Conservation (phyloP, 2,888 invertebrate species). For the Ophonus ardosiacus region DNA sequence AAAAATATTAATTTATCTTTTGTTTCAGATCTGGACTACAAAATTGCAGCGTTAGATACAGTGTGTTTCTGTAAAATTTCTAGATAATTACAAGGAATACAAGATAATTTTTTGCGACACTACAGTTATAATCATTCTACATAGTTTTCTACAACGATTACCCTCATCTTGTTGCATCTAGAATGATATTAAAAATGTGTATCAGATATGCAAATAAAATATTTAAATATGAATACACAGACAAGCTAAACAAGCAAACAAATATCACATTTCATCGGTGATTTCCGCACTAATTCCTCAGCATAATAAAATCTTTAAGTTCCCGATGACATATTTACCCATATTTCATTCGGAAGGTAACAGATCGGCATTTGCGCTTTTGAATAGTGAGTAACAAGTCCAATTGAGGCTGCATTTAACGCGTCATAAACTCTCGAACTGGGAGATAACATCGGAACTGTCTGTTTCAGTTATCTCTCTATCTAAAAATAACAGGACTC, state of each 20-base stretch:
- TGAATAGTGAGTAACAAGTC: slow-evolving; percentile 30
- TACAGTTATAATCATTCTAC: not conserved
- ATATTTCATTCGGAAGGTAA: slow-evolving; percentile 20
- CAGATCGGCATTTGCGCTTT: slow-evolving; percentile 33
- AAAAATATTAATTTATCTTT: no score
- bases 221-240: not conserved
- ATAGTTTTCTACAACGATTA: not conserved
- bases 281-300: slow-evolving; percentile 18
- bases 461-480: slow-evolving; percentile 58
- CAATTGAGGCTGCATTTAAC: slow-evolving; percentile 56
- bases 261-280: slow-evolving; percentile 19
- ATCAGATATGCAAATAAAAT: slow-evolving; percentile 1
- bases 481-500: slow-evolving; percentile 61
- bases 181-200: not conserved
- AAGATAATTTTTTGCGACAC: not conserved
- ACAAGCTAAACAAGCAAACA: slow-evolving; percentile 2
- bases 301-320: not conserved
- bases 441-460: slow-evolving; percentile 59
- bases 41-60: no score
- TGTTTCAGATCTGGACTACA: no score
- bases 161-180: not conserved
- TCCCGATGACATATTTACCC: slow-evolving; percentile 22
- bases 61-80: not conserved
- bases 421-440: slow-evolving; percentile 56
- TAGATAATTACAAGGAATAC: not conserved